Evolutionary conservation across 2,888 invertebrate genomes (phyloP).

Genomic region (Diaprepes abbreviatus): DNA sequence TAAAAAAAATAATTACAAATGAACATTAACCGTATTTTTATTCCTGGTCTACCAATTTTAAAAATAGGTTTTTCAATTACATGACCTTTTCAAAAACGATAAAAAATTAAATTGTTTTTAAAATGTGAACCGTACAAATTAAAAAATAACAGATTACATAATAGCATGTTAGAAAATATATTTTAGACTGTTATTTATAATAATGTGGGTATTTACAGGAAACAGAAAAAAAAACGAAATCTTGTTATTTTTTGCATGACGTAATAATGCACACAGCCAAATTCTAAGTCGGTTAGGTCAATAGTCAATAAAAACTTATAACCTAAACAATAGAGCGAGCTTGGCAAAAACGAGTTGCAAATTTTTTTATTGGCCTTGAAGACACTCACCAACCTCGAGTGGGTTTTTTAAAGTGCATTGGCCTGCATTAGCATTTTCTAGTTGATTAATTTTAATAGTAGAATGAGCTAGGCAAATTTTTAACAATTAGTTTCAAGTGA

Average conservation of each 20-base stretch:
- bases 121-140: too few species aligned
- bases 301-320: constrained; percentile 19
- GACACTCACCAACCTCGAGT: constrained; percentile 34
- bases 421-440: constrained; percentile 50
- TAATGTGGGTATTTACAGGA: too few species aligned
- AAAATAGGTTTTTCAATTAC: too few species aligned
- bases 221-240: too few species aligned
- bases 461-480: constrained; percentile 39
- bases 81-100: too few species aligned
- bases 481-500: constrained; percentile 37
- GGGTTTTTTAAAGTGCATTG: constrained; percentile 47
- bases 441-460: constrained; percentile 31
- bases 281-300: not conserved
- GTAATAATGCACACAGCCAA: not conserved
- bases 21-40: too few species aligned
- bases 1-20: too few species aligned
- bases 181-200: too few species aligned
- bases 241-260: not conserved
- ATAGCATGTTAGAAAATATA: too few species aligned
- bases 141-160: too few species aligned
- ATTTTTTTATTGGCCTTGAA: constrained; percentile 39
- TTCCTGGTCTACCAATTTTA: too few species aligned
- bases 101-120: too few species aligned
- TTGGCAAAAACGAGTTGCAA: constrained; percentile 34
- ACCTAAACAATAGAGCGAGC: constrained; percentile 14